Evolutionary conservation across 2,888 invertebrate genomes (phyloP).

Genomic region (Noctua pronuba): DNA sequence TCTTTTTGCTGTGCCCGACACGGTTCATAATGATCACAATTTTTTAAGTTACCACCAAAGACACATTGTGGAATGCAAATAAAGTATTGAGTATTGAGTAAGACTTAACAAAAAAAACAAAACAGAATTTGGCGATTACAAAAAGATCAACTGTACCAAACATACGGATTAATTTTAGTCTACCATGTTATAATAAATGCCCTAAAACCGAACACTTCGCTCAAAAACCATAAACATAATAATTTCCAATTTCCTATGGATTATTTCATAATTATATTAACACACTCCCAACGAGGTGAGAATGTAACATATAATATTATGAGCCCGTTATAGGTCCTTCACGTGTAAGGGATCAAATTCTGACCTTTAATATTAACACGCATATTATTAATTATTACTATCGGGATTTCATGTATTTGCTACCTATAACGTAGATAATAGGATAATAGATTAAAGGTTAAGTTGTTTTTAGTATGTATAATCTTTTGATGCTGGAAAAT

Average conservation of each 20-base stretch:
- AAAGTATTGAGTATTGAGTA: no score
- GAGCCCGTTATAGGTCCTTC: background rate
- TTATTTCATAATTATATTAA: background rate
- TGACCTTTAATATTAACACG: constrained; percentile 6
- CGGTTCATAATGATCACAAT: no score
- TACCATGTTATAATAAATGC: background rate
- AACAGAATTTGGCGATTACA: background rate
- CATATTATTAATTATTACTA: constrained; percentile 10
- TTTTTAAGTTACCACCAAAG: no score
- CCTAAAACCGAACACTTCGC: background rate
- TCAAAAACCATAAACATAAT: background rate
- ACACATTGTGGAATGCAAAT: no score
- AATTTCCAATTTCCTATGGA: background rate
- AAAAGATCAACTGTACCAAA: background rate
- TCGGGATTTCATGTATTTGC: background rate
- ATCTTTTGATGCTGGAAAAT: background rate
- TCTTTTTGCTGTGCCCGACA: no score
- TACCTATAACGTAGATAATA: background rate
- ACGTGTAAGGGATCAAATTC: constrained; percentile 8
- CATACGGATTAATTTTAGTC: background rate
- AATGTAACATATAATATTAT: background rate
- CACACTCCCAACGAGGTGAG: background rate
- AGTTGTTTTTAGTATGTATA: background rate
- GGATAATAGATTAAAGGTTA: background rate
- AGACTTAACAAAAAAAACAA: no score